Conservation (phyloP, 92 coral and sea anemone genomes). For the Diadumene lineata region DNA sequence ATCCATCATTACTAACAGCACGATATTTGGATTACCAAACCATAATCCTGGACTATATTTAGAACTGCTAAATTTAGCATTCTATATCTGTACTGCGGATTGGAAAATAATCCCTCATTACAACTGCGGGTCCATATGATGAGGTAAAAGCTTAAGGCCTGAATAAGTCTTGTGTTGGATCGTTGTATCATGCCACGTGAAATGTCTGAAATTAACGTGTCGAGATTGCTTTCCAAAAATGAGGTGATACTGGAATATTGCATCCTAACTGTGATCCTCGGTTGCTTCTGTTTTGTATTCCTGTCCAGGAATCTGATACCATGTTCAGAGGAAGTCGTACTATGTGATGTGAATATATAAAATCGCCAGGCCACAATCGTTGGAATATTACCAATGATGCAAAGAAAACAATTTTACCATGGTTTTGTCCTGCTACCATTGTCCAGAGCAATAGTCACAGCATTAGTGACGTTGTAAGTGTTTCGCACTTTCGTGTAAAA, state of each 20-base stretch:
- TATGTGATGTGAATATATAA: not conserved
- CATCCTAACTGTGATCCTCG: slow-evolving; percentile 10
- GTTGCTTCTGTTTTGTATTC: not conserved
- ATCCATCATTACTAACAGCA: not conserved
- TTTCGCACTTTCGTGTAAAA: too few relatives aligned
- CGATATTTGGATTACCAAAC: not conserved
- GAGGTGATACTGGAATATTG: slow-evolving; percentile 28
- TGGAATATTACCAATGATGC: not conserved
- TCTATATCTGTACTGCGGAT: not conserved
- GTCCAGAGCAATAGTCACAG: too few relatives aligned
- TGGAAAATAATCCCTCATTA: not conserved
- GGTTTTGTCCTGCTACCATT: too few relatives aligned
- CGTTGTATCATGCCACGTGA: not conserved
- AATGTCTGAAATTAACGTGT: not conserved
- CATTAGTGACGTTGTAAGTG: too few relatives aligned
- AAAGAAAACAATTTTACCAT: too few relatives aligned
- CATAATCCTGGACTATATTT: not conserved
- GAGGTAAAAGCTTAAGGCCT: not conserved
- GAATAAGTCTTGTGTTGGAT: too few relatives aligned
- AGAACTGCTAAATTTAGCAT: not conserved
- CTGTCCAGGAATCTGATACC: not conserved
- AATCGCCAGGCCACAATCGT: not conserved
- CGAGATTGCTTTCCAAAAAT: slow-evolving; percentile 23
- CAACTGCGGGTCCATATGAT: not conserved
- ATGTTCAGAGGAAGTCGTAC: not conserved